Evolutionary conservation across 2,888 invertebrate species (phyloP).

Genomic region (Amphipoea oculea): DNA sequence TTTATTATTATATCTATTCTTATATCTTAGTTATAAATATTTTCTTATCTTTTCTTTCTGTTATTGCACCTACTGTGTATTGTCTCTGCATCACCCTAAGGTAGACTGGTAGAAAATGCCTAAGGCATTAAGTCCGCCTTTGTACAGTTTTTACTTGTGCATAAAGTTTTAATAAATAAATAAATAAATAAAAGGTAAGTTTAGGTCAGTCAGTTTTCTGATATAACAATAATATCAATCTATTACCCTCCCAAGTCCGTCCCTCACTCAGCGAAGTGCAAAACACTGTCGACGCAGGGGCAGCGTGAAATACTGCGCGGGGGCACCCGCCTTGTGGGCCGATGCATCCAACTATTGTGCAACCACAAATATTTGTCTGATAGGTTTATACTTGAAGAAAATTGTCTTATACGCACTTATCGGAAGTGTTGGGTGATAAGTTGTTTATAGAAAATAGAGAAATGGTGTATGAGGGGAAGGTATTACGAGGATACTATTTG

Average conservation of each 20-base stretch:
- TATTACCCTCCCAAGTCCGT: slow-evolving; percentile 64
- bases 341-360: slow-evolving; percentile 70
- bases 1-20: too few relatives aligned
- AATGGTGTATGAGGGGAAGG: slow-evolving; percentile 15
- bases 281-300: slow-evolving; percentile 84
- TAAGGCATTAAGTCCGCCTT: too few relatives aligned
- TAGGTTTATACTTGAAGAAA: slow-evolving; percentile 65
- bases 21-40: too few relatives aligned
- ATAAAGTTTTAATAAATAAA: too few relatives aligned
- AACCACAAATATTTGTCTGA: slow-evolving; percentile 68
- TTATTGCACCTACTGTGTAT: too few relatives aligned
- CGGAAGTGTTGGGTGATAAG: slow-evolving; percentile 52
- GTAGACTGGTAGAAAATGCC: too few relatives aligned
- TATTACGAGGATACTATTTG: slow-evolving; percentile 27
- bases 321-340: slow-evolving; percentile 82
- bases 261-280: slow-evolving; percentile 82
- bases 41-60: too few relatives aligned
- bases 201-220: background rate
- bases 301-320: slow-evolving; percentile 83
- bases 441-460: slow-evolving; percentile 36
- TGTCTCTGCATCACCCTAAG: too few relatives aligned
- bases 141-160: too few relatives aligned
- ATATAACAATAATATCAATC: background rate
- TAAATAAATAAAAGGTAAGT: background rate
- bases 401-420: slow-evolving; percentile 62